A percentile compares a stretch with the other conserved stretches of the same genome.
These are phyloP conservation scores for Cochlearius cochlearius DNA, from an alignment of 2,113 vertebrate genomes.

Conservation along the genomic window DNA sequence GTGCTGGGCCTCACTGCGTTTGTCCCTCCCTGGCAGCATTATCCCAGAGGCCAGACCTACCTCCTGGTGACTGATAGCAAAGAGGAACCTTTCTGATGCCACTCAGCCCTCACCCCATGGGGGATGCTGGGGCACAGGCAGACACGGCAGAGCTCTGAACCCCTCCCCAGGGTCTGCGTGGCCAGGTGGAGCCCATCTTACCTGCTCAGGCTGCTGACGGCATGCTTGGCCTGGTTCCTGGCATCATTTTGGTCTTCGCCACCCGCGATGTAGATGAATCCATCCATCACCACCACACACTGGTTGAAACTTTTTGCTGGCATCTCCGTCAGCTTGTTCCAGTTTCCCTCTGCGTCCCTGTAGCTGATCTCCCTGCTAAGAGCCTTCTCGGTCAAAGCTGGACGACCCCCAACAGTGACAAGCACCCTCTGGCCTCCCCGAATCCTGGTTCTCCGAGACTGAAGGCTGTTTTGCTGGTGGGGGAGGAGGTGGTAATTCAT, in stretches of 20 bases:
- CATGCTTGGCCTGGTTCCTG: slow-evolving; percentile 85
- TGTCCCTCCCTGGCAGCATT: background rate
- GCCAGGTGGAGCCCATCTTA: background rate
- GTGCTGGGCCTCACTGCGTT: background rate
- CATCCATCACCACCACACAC: slow-evolving; percentile 84
- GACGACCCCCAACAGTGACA: slow-evolving; percentile 77
- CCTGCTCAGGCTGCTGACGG: slow-evolving; percentile 83
- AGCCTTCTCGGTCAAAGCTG: slow-evolving; percentile 79
- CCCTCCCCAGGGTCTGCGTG: background rate
- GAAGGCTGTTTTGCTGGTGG: slow-evolving; percentile 82
- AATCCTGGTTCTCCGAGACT: slow-evolving; percentile 79
- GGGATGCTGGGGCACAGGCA: background rate
- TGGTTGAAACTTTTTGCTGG: slow-evolving; percentile 88
- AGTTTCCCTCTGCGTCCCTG: slow-evolving; percentile 78
- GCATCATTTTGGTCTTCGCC: slow-evolving; percentile 87
- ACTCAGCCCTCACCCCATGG: background rate
- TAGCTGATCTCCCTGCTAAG: slow-evolving; percentile 81
- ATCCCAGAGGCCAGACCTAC: background rate
- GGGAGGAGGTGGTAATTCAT: slow-evolving; percentile 90
- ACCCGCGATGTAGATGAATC: slow-evolving; percentile 83
- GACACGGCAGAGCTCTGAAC: background rate
- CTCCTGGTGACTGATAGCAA: background rate
- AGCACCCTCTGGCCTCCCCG: slow-evolving; percentile 76
- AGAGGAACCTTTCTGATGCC: background rate
- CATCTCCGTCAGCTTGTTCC: slow-evolving; percentile 83